Evolutionary conservation across 2,113 vertebrate genomes (phyloP).

Genomic region (Climacteris rufus): DNA sequence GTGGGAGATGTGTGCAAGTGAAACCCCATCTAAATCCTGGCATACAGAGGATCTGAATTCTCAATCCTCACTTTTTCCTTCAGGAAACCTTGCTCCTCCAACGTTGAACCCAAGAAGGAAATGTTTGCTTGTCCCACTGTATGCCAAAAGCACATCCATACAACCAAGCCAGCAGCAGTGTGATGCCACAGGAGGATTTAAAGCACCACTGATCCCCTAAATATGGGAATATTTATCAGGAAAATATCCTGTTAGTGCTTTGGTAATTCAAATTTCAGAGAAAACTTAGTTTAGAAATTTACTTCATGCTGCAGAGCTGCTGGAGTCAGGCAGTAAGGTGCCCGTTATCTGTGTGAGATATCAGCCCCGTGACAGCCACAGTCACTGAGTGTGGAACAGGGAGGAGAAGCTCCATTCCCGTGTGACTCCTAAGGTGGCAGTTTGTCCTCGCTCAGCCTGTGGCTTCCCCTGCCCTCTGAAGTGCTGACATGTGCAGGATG

Average conservation of each 20-base stretch:
- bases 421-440: constrained; percentile 50
- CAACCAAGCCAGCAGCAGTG: background rate
- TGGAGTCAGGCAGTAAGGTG: background rate
- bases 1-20: background rate
- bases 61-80: background rate
- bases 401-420: constrained; percentile 35
- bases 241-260: background rate
- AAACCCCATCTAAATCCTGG: background rate
- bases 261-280: background rate
- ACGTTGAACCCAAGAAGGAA: background rate
- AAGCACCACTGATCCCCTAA: background rate
- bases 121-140: background rate
- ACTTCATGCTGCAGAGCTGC: background rate
- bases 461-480: constrained; percentile 51
- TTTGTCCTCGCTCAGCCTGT: constrained; percentile 49
- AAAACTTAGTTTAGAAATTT: background rate
- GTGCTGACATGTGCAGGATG: constrained; percentile 16
- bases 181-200: background rate
- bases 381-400: background rate
- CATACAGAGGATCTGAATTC: background rate
- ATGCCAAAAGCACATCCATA: rapidly evolving
- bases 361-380: background rate
- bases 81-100: background rate
- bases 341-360: background rate
- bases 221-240: background rate